Conservation (phyloP, 2,888 invertebrate species). For the Netelia virgata region DNA sequence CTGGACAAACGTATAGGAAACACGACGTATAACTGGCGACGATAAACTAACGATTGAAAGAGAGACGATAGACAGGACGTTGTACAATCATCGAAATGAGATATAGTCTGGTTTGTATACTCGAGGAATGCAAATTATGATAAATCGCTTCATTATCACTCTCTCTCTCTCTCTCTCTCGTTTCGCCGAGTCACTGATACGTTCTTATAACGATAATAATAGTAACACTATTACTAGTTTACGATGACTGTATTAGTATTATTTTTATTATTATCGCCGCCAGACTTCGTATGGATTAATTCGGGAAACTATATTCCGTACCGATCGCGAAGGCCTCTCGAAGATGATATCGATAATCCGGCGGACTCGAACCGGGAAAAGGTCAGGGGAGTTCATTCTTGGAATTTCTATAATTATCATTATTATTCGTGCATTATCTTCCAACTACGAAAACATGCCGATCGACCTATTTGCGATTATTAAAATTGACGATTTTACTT, state of each 20-base stretch:
- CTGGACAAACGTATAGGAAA: not conserved
- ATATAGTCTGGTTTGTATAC: conserved; percentile 18
- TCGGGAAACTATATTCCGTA: not conserved
- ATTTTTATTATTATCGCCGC: conserved; percentile 8
- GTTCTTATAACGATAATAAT: conserved; percentile 32
- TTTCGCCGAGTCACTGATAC: not conserved
- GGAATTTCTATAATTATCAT: not conserved
- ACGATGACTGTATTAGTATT: conserved; percentile 24
- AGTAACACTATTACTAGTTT: conserved; percentile 7
- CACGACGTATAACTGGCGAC: conserved; percentile 22
- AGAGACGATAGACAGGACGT: conserved; percentile 8
- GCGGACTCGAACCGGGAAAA: not conserved
- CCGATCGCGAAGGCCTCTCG: conserved; percentile 15
- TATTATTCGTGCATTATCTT: not conserved
- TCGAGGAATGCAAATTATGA: conserved; percentile 23
- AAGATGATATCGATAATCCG: conserved; percentile 27
- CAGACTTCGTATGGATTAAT: conserved; percentile 27
- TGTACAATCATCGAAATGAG: conserved; percentile 11
- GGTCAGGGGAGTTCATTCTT: conserved; percentile 27
- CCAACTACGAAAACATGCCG: not conserved
- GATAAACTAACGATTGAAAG: conserved; percentile 39
- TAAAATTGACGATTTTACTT: too few relatives aligned
- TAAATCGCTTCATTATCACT: conserved; percentile 23
- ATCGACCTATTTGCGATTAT: too few relatives aligned
- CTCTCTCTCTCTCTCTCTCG: conserved; percentile 10